Base-by-base conservation (phyloP, 2,888 invertebrate genomes). In the Entomobrya multifasciata region DNA sequence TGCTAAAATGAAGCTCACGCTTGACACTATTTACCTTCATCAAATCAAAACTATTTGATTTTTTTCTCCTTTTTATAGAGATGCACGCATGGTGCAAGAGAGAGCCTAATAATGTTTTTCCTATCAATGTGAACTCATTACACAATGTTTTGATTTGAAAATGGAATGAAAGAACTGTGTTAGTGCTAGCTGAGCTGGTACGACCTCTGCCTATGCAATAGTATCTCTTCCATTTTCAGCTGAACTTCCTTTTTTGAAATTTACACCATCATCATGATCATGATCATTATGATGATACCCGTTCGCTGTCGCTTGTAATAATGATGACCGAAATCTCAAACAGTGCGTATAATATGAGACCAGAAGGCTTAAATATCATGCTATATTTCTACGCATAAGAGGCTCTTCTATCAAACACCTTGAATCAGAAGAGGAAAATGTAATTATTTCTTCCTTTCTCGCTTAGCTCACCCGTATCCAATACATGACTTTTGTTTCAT, bases 291-390 rank as follows among this genome's bases (percentile, higher is more conserved):
- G 4, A 25, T 57, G 41, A 77, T 77, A 72, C 72, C 72, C 72
- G 72, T n/a, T 27, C 20, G 44, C 27, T 72, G 72, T 72, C 72
- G 27, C 27, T 72, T 47, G 17, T 15, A 10, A 52, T 70, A 27
- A 74, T 74, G 74, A 76, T 78, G 80, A 44, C 82, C 82, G 82
- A 82, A 62, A 82, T 82, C 62, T 82, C 62, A 74, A 74, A 74
- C 74, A 82, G 82, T 74, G 82, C 82, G 62, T 82, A 74, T 74
- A 82, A 74, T 74, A 22, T 17, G 65, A 60, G 25, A 65, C 74
- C 47, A 49, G 25, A 47, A 36, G 15, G 27, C 15, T n/a, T n/a
- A n/a, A n/a, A n/a, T 57, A 41, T 44, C 47, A 70, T 27, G 52
- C 17, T 30, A 55, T 17, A 27, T 25, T 2, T n/a, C 15, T 77